Evolutionary conservation across 2,113 vertebrate species (phyloP), one percentile per base, ranked within the genome.

Genomic region (Gymnocephalus cernua): DNA sequence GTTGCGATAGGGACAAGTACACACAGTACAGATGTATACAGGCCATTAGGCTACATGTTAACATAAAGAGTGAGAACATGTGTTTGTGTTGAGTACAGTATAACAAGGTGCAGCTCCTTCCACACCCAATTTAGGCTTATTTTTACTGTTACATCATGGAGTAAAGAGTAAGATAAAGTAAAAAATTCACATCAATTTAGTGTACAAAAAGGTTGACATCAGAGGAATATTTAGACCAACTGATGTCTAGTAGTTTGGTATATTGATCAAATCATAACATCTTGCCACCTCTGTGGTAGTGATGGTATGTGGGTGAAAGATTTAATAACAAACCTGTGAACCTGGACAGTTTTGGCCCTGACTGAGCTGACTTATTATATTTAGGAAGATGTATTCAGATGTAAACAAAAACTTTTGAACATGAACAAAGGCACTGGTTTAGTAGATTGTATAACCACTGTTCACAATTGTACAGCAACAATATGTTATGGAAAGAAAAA

Each of bases 1-100:
- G 51, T 27, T 47, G 15, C 54, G 77, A 69, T 85, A 74, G 71
- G 59, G 68, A 79, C 68, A 80, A 85, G 53, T 76, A 71, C 73
- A 78, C 9, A 12, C 59, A 59, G 63, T 57, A 12, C 32, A 7
- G 16, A 44, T 61, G 51, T 70, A 44, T 32, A 45, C 25, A 29
- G 61, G 47, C 14, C 16, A 2, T 41, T 41, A 41, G 10, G 19
- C 44, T 48, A 6, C 4, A 10, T 79, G 29, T 80, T 72, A 71
- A 68, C 67, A 74, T 8, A 50, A 25, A 47, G 71, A 56, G 18
- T 57, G 54, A 67, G 53, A 63, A 0, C 35, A n/a, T 66, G 58
- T 38, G 19, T 57, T 67, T n/a, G 11, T 50, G 50, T n/a, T 66
- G 14, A 44, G 25, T 16, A 12, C 41, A 27, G 7, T 7, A 18